Base-by-base conservation (phyloP, 2,113 vertebrate species). In the Sturnus vulgaris region DNA sequence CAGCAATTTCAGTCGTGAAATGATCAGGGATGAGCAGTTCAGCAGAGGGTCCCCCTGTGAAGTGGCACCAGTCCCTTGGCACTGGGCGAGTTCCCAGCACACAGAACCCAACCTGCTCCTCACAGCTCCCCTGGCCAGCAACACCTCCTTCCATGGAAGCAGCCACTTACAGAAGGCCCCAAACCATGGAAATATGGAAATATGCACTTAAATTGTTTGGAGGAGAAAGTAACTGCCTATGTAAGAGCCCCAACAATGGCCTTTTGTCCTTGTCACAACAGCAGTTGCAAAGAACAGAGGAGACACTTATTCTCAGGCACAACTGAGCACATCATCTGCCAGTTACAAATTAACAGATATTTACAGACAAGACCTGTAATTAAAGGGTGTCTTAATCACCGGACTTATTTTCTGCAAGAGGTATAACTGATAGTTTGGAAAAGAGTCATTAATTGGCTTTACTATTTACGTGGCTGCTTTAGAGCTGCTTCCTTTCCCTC, bases 341-440 rank as follows among this genome's bases (percentile, higher is more conserved):
- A 93, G 68, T 49, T 88, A 82, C 75, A 93, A 92, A 71, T 84
- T 55, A 94, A 93, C 75, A 91, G 83, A 68, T 76, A 92, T 76
- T 92, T 77, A 63, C 46, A 77, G 63, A 40, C 53, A 64, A 73
- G 63, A 55, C 53, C 91, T 86, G 55, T 83, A 88, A 95, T 86
- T 92, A 86, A 46, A 91, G 56, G 63, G 15, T n/a, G 60, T 15
- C 60, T 93, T 88, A 83, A 94, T 68, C 46, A 90, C 71, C 71
- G 40, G 44, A 19, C 69, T 94, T 35, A n/a, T 68, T 78, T 80
- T 75, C 68, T 81, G 65, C 65, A 70, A 68, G 69, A 85, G 35
- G 39, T 15, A 17, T 15, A 88, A 77, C 52, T 37, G 71, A 70
- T 42, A 44, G 46, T 53, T 75, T 63, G 60, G 56, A 11, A 49